Evolutionary conservation across 2,797 vertebrate genomes (phyloP).

Genomic region (Etheostoma nigrum): DNA sequence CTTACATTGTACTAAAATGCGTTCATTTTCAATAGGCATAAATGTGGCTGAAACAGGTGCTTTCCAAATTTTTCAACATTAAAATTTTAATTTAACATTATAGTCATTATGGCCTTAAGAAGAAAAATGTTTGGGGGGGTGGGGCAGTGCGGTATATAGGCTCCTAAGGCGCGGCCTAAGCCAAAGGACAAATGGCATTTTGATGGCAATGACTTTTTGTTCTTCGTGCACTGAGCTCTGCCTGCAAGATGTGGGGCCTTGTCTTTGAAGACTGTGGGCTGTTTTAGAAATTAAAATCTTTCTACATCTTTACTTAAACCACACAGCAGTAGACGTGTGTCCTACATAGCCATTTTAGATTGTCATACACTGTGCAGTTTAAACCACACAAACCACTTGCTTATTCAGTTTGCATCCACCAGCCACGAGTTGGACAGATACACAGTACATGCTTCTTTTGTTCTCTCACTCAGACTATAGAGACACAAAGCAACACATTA

Average conservation of each 20-base stretch:
- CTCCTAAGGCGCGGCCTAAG: no score
- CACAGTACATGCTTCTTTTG: not conserved
- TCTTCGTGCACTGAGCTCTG: not conserved
- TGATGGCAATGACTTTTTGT: no score
- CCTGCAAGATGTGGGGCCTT: not conserved
- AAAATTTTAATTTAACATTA: no score
- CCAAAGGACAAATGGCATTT: no score
- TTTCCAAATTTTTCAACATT: no score
- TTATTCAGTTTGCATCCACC: conserved; percentile 3
- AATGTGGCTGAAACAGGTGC: no score
- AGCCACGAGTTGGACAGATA: not conserved
- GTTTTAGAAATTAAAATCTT: not conserved
- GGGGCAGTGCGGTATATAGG: no score
- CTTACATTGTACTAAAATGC: no score
- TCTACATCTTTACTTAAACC: not conserved
- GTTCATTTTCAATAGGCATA: no score
- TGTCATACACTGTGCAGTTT: conserved; percentile 18
- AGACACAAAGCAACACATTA: not conserved
- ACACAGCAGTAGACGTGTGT: not conserved
- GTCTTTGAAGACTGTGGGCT: not conserved
- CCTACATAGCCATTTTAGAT: not conserved
- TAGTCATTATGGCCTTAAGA: no score
- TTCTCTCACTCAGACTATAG: conserved; percentile 1
- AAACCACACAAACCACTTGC: conserved; percentile 61
- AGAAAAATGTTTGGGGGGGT: no score